These are phyloP conservation scores for Toxonevra muliebris DNA, from an alignment of 2,888 invertebrate genomes.

Conservation along the genomic window DNA sequence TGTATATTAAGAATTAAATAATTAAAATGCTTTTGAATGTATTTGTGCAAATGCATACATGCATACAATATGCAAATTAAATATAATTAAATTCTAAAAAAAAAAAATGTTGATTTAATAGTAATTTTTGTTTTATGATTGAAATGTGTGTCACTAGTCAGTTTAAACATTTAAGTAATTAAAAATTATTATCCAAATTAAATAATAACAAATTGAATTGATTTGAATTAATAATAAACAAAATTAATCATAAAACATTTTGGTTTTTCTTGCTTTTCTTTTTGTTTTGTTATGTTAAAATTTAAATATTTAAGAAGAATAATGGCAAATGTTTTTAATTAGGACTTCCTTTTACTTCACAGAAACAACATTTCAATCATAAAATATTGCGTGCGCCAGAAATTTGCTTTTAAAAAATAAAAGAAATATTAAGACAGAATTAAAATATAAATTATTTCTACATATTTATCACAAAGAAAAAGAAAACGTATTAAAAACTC, in stretches of 20 bases:
- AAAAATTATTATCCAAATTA: slow-evolving; percentile 20
- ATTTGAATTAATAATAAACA: background rate
- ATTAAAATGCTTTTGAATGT: too few relatives aligned
- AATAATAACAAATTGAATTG: slow-evolving; percentile 16
- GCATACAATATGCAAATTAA: background rate
- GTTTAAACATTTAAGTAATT: slow-evolving; percentile 15
- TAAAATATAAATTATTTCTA: slow-evolving; percentile 24
- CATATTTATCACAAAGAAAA: background rate
- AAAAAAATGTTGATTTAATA: slow-evolving; percentile 6
- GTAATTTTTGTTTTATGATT: slow-evolving; percentile 63
- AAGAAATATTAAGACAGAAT: slow-evolving; percentile 14
- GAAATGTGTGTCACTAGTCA: slow-evolving; percentile 65
- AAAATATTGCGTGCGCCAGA: slow-evolving; percentile 45
- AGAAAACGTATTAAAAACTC: slow-evolving; percentile 30
- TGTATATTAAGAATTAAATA: too few relatives aligned
- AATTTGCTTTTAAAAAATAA: slow-evolving; percentile 27
- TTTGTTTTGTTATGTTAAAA: background rate
- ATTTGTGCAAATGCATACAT: background rate
- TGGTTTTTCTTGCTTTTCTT: too few relatives aligned
- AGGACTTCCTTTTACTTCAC: slow-evolving; percentile 65
- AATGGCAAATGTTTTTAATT: slow-evolving; percentile 1
- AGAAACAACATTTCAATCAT: slow-evolving; percentile 68
- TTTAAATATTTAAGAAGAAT: slow-evolving; percentile 5
- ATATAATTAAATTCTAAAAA: background rate
- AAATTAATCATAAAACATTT: too few relatives aligned